Evolutionary conservation across 2,113 vertebrate species (phyloP).

Genomic region (Gasterosteus aculeatus): DNA sequence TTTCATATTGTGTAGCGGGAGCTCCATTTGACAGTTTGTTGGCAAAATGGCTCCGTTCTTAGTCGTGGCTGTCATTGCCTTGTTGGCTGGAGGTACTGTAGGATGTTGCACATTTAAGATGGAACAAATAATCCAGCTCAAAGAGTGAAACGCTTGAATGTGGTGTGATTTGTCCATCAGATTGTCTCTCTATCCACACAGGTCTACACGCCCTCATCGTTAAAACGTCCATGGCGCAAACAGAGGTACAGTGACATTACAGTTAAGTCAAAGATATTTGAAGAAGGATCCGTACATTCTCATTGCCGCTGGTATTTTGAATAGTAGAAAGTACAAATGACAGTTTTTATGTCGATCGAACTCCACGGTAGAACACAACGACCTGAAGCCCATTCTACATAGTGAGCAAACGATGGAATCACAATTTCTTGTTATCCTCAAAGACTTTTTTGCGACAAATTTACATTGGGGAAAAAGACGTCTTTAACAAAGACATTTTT

Average conservation of each 20-base stretch:
- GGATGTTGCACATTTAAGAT: not conserved
- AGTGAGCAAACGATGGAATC: too few species aligned
- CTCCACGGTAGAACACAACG: too few species aligned
- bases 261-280: too few species aligned
- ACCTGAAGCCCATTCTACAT: too few species aligned
- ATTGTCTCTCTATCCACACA: not conserved
- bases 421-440: not conserved
- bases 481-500: too few species aligned
- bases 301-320: conserved; percentile 1
- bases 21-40: conserved; percentile 26
- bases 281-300: conserved; percentile 25
- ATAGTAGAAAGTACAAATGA: not conserved
- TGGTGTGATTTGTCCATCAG: not conserved
- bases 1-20: not conserved
- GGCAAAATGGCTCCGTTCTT: conserved; percentile 19
- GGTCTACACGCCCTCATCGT: conserved; percentile 21
- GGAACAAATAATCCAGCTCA: not conserved
- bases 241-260: not conserved
- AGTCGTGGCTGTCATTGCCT: conserved; percentile 1
- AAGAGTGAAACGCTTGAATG: too few species aligned
- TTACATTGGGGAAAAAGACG: too few species aligned
- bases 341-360: not conserved
- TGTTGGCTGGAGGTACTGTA: conserved; percentile 20
- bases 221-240: not conserved
- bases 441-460: too few species aligned